Conservation (phyloP, 1,140 invertebrate species). For the Drosophila bocki region DNA sequence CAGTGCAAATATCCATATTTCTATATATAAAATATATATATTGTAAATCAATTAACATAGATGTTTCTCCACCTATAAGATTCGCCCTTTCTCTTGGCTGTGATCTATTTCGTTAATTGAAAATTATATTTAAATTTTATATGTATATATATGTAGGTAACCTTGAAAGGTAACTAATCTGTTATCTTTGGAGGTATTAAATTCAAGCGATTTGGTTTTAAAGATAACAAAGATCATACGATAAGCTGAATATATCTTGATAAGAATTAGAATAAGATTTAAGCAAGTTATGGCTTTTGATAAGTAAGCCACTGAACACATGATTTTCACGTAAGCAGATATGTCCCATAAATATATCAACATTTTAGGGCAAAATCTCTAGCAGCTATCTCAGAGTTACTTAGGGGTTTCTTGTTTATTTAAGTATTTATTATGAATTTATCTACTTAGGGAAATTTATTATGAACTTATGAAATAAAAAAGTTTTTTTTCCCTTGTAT, state of each 20-base stretch:
- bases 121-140: too few relatives aligned
- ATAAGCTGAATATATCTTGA: conserved; percentile 1
- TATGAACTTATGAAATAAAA: background rate
- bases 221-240: background rate
- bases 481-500: background rate
- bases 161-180: background rate
- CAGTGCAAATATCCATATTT: background rate
- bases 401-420: background rate
- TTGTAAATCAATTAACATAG: background rate
- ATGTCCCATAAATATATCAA: background rate
- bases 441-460: background rate
- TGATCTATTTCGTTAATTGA: too few relatives aligned
- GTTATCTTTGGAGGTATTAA: background rate
- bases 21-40: background rate
- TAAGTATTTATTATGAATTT: background rate
- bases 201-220: background rate
- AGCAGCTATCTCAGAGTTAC: background rate
- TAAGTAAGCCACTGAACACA: background rate
- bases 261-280: background rate
- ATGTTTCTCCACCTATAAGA: background rate
- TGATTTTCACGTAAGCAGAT: background rate
- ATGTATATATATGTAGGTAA: too few relatives aligned
- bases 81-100: too few relatives aligned
- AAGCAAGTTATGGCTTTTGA: background rate
- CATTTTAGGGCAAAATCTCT: too few relatives aligned